Evolutionary conservation across 1,140 invertebrate genomes (phyloP).

Genomic region (Aphelinus certus): DNA sequence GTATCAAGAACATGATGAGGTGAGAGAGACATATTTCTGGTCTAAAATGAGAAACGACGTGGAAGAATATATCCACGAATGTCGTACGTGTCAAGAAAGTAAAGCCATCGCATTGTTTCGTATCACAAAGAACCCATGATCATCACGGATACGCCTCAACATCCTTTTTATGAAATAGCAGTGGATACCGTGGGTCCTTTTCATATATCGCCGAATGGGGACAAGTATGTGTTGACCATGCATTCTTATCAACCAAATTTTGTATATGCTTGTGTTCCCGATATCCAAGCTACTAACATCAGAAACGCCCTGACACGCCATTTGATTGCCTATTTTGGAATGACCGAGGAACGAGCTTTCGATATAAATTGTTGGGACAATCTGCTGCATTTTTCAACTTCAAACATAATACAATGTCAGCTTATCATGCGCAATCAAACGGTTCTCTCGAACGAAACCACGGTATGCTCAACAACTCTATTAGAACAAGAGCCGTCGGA

Average conservation of each 20-base stretch:
- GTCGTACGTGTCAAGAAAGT: not conserved
- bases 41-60: not conserved
- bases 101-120: constrained; percentile 11
- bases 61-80: not conserved
- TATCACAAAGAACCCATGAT: constrained; percentile 11
- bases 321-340: constrained; percentile 4
- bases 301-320: not conserved
- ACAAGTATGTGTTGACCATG: constrained; percentile 15
- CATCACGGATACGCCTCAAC: constrained; percentile 14
- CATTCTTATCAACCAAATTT: constrained; percentile 9
- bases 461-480: no score
- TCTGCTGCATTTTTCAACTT: constrained; percentile 31
- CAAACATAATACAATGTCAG: constrained; percentile 1
- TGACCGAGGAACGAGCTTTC: constrained; percentile 19
- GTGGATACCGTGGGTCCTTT: constrained; percentile 22
- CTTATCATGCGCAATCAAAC: constrained; percentile 35
- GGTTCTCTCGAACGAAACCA: constrained; percentile 43
- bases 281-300: constrained; percentile 26
- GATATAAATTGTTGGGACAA: not conserved
- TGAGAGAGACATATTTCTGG: not conserved
- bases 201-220: not conserved
- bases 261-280: not conserved
- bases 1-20: not conserved
- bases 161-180: constrained; percentile 22
- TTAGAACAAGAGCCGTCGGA: no score